Percentiles rank a stretch among this genome's conserved stretches.
These are phyloP conservation scores for Pediacus dermestoides DNA, from an alignment of 2,888 invertebrate species.

Conservation along the genomic window DNA sequence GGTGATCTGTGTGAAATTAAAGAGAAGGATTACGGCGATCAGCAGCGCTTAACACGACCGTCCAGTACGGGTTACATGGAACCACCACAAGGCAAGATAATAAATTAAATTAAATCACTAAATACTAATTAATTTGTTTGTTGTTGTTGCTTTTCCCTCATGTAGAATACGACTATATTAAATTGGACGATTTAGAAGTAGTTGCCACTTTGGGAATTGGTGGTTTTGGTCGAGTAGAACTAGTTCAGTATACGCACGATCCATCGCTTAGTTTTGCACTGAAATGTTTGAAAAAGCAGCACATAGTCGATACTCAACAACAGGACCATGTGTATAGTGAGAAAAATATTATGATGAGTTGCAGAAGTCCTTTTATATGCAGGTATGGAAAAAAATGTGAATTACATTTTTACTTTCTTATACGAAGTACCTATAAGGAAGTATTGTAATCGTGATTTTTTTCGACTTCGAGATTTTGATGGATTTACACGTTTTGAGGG, in stretches of 20 bases:
- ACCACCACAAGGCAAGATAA: slow-evolving; percentile 30
- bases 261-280: slow-evolving; percentile 59
- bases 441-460: no score
- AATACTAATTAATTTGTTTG: slow-evolving; percentile 7
- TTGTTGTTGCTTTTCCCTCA: no score
- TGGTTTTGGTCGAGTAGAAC: slow-evolving; percentile 69
- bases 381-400: no score
- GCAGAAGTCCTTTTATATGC: slow-evolving; percentile 69
- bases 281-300: slow-evolving; percentile 70
- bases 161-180: slow-evolving; percentile 49
- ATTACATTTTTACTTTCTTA: no score
- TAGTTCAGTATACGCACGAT: slow-evolving; percentile 53
- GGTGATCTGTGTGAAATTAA: slow-evolving; percentile 72
- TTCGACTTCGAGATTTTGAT: no score
- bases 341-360: slow-evolving; percentile 65
- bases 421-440: no score
- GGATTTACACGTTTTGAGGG: no score
- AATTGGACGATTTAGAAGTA: slow-evolving; percentile 59
- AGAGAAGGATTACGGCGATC: slow-evolving; percentile 71
- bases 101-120: no score
- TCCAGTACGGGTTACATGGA: slow-evolving; percentile 27
- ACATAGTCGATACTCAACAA: slow-evolving; percentile 69
- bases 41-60: slow-evolving; percentile 52
- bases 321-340: slow-evolving; percentile 71
- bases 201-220: slow-evolving; percentile 67